Conservation (phyloP, 2,113 vertebrate species). For the Pelvicachromis taeniatus region DNA sequence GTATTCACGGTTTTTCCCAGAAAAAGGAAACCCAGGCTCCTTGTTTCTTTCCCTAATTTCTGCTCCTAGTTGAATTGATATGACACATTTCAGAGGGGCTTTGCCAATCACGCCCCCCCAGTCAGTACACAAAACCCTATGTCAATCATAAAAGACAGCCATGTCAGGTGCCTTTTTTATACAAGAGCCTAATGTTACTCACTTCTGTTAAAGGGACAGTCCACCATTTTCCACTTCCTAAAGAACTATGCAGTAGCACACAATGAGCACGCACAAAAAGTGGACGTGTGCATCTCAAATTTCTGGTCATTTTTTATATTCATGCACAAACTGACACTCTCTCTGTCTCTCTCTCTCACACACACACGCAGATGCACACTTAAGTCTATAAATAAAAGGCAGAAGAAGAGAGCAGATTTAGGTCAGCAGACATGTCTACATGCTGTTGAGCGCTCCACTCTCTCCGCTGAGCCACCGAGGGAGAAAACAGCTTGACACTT, state of each 20-base stretch:
- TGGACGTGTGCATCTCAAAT: background rate
- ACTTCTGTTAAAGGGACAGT: background rate
- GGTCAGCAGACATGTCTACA: constrained; percentile 65
- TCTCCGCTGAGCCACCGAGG: constrained; percentile 11
- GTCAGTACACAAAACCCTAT: background rate
- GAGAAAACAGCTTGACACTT: constrained; percentile 12
- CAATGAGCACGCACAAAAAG: background rate
- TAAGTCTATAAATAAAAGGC: constrained; percentile 59
- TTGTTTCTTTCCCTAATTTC: background rate
- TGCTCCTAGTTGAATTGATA: background rate
- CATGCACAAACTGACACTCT: background rate
- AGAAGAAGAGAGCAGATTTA: constrained; percentile 63
- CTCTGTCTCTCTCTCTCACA: background rate
- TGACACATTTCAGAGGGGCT: background rate
- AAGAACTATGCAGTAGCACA: background rate
- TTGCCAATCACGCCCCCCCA: background rate
- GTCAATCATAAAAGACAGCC: background rate
- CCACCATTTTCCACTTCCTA: background rate
- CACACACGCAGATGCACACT: constrained; percentile 1
- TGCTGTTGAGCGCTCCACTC: constrained; percentile 25
- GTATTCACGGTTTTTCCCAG: background rate
- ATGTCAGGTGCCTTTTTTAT: background rate
- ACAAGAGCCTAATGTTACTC: background rate
- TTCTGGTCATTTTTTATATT: background rate
- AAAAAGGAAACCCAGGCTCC: background rate